A percentile compares a stretch with the other conserved stretches of the same genome.
phyloP scores from a whole-genome alignment of 2,113 vertebrate genomes.

The Mormoops blainvillei region DNA sequence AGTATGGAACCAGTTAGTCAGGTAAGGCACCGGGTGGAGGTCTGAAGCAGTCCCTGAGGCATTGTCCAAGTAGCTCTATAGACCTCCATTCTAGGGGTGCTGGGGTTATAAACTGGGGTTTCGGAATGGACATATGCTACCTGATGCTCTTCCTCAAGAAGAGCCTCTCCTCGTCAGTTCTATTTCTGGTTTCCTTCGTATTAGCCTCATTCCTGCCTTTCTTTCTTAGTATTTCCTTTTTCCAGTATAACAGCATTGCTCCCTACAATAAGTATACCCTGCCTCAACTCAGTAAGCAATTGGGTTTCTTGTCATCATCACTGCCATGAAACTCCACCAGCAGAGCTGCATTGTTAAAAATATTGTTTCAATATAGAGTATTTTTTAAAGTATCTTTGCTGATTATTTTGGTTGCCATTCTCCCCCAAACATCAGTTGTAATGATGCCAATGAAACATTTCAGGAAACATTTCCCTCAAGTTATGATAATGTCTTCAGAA shows the following conservation, averaged over 20 bases:
- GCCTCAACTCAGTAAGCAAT: background rate
- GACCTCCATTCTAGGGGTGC: background rate
- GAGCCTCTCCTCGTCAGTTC: background rate
- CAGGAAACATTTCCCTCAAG: background rate
- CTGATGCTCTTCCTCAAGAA: background rate
- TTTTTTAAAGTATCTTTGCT: background rate
- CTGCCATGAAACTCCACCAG: background rate
- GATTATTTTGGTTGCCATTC: background rate
- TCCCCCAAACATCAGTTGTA: background rate
- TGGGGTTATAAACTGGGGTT: background rate
- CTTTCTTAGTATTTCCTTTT: background rate
- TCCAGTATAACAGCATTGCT: background rate
- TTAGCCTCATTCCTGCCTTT: background rate
- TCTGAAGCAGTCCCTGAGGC: background rate
- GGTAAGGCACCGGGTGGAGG: background rate
- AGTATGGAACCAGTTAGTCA: background rate
- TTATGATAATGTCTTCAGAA: background rate
- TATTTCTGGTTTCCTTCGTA: background rate
- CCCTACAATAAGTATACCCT: background rate
- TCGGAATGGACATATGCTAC: background rate
- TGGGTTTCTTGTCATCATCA: background rate
- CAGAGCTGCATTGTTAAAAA: background rate
- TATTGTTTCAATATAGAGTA: background rate
- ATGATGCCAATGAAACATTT: background rate
- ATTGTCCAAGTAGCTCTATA: background rate